Conservation (phyloP, 2,888 invertebrate species). For the Eremobia ochroleuca region DNA sequence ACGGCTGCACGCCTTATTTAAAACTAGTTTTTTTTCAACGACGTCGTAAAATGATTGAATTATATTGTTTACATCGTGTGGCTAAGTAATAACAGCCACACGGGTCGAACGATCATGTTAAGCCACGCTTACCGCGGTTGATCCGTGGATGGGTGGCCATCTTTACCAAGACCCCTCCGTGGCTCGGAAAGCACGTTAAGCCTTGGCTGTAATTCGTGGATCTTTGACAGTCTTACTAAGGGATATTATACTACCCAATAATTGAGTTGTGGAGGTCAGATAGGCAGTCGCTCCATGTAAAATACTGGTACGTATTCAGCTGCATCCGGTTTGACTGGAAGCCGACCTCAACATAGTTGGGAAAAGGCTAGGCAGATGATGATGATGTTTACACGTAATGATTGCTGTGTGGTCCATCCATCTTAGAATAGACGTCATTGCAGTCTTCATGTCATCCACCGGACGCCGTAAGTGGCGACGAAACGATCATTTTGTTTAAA, state of each 20-base stretch:
- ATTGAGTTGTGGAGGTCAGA: not conserved
- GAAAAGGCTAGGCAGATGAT: not conserved
- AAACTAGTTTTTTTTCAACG: constrained; percentile 20
- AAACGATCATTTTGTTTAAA: constrained; percentile 24
- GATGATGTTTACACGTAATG: not conserved
- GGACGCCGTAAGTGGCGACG: constrained; percentile 35
- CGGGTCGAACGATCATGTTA: not conserved
- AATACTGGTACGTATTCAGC: not conserved
- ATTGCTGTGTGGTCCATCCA: constrained; percentile 1
- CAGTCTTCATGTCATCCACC: constrained; percentile 29
- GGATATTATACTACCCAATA: not conserved
- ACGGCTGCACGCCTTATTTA: constrained; percentile 8
- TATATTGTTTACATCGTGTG: constrained; percentile 23
- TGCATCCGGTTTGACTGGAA: not conserved
- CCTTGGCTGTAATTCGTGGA: no score
- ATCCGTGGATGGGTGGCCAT: not conserved
- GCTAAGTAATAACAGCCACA: not conserved
- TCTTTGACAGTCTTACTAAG: no score
- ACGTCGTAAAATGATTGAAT: constrained; percentile 4
- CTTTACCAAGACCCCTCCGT: not conserved
- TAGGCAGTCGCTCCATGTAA: not conserved
- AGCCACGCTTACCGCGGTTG: not conserved
- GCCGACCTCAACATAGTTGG: not conserved
- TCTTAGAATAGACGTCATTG: constrained; percentile 1
- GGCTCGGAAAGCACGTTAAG: not conserved